Evolutionary conservation across 2,888 invertebrate species (phyloP).

Genomic region (Pollenia labialis): DNA sequence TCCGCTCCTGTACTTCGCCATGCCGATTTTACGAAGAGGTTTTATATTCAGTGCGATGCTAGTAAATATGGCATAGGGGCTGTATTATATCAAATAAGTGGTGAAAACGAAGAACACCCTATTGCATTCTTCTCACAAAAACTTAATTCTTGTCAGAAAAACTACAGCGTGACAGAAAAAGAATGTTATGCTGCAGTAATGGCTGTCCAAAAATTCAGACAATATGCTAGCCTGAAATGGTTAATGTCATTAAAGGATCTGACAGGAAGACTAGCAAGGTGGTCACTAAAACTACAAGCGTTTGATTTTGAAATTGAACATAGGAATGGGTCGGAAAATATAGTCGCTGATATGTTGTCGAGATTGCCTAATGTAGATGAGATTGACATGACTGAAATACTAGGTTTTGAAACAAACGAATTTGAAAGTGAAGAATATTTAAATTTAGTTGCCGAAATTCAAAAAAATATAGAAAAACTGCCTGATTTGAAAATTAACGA

Average conservation of each 20-base stretch:
- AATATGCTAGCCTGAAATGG: not conserved
- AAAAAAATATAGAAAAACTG: conserved; percentile 21
- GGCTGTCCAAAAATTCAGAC: conserved; percentile 45
- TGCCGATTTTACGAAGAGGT: conserved; percentile 11
- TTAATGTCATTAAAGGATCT: too few relatives aligned
- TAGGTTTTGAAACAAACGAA: conserved; percentile 22
- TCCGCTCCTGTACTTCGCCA: not conserved
- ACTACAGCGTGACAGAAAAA: conserved; percentile 65
- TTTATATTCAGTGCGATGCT: conserved; percentile 6
- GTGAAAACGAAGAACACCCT: conserved; percentile 38
- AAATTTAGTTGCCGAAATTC: not conserved
- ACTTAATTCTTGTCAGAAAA: conserved; percentile 60
- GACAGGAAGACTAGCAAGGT: conserved; percentile 18
- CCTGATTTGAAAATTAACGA: conserved; percentile 70
- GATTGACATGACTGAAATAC: not conserved
- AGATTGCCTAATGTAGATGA: conserved; percentile 7
- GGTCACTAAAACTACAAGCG: conserved; percentile 42
- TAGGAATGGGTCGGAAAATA: conserved; percentile 43
- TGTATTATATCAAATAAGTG: conserved; percentile 46
- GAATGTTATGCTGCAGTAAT: conserved; percentile 60
- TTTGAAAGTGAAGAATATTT: conserved; percentile 5
- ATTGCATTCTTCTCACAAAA: conserved; percentile 67
- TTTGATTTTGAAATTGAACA: conserved; percentile 53
- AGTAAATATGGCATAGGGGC: conserved; percentile 49
- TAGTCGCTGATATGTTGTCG: conserved; percentile 50